Conservation (phyloP, 2,113 vertebrate species). For the Nanorana parkeri region DNA sequence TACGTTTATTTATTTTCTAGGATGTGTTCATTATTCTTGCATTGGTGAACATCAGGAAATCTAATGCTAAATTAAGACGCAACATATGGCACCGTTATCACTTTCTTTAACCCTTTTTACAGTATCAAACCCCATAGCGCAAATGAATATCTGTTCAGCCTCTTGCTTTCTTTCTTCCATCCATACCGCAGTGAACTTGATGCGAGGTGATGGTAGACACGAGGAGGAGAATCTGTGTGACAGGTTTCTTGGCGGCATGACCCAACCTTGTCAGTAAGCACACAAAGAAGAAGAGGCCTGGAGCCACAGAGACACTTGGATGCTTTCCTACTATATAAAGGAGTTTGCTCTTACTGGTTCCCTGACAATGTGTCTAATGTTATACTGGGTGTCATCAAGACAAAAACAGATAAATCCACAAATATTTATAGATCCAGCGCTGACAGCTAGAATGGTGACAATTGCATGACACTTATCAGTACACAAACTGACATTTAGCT, state of each 20-base stretch:
- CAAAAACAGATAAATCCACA: background rate
- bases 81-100: too few species aligned
- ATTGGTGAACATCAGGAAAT: too few species aligned
- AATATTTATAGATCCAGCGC: background rate
- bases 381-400: background rate
- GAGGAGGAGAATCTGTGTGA: slow-evolving; percentile 31
- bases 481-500: too few species aligned
- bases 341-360: background rate
- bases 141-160: background rate
- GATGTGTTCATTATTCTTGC: too few species aligned
- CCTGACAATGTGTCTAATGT: background rate
- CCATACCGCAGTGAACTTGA: background rate
- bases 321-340: slow-evolving; percentile 8
- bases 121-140: too few species aligned
- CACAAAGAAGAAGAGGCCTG: slow-evolving; percentile 23
- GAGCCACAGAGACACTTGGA: slow-evolving; percentile 12
- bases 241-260: slow-evolving; percentile 31
- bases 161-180: background rate
- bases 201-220: slow-evolving; percentile 13
- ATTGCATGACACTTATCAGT: too few species aligned
- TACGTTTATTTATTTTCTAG: too few species aligned
- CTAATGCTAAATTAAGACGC: too few species aligned
- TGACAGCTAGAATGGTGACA: background rate
- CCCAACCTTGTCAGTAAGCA: slow-evolving; percentile 22
- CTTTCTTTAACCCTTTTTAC: too few species aligned